These are phyloP conservation scores for Alligator sinensis DNA, from an alignment of 2,113 vertebrate genomes.

Conservation along the genomic window DNA sequence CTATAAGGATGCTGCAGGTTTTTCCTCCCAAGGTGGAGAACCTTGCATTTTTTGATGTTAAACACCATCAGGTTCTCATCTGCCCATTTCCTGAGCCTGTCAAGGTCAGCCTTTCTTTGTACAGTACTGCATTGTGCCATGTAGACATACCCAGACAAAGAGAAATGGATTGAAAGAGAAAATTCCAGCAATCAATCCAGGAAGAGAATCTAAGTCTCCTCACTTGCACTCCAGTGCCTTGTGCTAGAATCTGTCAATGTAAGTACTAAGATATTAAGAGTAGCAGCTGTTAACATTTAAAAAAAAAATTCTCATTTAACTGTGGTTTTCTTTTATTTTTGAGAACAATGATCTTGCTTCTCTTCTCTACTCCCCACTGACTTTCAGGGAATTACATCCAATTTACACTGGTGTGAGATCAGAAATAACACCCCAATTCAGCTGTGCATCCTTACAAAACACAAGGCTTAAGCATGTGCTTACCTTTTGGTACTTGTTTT, in stretches of 20 bases:
- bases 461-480: neutral
- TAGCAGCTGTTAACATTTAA: no score
- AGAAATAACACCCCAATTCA: neutral
- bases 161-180: neutral
- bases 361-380: neutral
- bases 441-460: rapidly evolving
- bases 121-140: no score
- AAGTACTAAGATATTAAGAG: neutral
- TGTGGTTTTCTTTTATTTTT: neutral
- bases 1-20: no score
- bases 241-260: neutral
- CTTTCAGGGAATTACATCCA: neutral
- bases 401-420: neutral
- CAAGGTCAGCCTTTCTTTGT: no score
- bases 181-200: neutral
- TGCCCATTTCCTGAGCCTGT: no score
- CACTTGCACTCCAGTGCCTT: neutral
- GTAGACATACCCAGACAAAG: neutral
- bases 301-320: neutral
- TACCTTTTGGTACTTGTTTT: neutral
- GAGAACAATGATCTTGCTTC: neutral
- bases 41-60: no score
- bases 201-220: neutral
- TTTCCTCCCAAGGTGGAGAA: no score
- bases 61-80: no score